These are phyloP conservation scores for Oscheius sp. DNA, from an alignment of 2,888 invertebrate species.

Conservation along the genomic window DNA sequence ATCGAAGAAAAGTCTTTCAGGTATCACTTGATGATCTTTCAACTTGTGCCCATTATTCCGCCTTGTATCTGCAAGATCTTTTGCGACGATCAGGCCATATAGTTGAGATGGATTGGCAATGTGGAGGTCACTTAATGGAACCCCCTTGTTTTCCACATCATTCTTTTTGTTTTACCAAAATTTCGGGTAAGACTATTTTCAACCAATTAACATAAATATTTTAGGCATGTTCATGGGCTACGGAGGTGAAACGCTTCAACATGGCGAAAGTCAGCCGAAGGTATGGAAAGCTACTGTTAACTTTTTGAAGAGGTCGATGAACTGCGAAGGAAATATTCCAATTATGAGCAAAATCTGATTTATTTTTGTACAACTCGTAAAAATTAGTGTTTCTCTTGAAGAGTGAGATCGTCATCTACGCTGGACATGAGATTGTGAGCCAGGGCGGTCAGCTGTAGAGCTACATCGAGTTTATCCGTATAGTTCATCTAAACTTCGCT, in stretches of 20 bases:
- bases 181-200: not conserved
- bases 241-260: constrained; percentile 5
- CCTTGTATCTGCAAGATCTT: not conserved
- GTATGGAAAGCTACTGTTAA: constrained; percentile 7
- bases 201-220: not conserved
- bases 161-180: constrained; percentile 2
- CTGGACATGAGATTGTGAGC: constrained; percentile 9
- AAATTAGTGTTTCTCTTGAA: not conserved
- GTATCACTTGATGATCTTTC: constrained; percentile 1
- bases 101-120: not conserved
- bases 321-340: too few species aligned
- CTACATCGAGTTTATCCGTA: constrained; percentile 13
- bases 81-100: not conserved
- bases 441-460: constrained; percentile 17
- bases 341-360: too few species aligned
- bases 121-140: constrained; percentile 7
- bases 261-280: not conserved
- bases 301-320: not conserved
- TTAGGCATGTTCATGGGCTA: constrained; percentile 4
- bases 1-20: too few species aligned
- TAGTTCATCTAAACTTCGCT: constrained; percentile 4
- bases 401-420: constrained; percentile 8
- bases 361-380: too few species aligned
- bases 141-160: constrained; percentile 11
- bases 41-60: constrained; percentile 3